Percentiles rank a stretch among this genome's conserved stretches.
Evolutionary conservation across 2,888 invertebrate genomes (phyloP).

Genomic region (Pomacea canaliculata): DNA sequence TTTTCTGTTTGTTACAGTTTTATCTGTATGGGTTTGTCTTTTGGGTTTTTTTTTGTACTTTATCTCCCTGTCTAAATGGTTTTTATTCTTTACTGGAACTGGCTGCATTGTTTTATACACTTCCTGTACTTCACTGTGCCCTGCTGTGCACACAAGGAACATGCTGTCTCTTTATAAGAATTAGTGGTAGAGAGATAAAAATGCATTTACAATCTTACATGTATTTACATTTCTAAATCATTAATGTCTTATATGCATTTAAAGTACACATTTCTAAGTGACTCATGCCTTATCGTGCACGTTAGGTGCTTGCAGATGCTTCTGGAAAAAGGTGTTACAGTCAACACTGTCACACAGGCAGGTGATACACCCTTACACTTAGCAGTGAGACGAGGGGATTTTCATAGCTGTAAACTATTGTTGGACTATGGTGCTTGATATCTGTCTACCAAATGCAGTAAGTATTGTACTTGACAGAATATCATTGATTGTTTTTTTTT

Average conservation of each 20-base stretch:
- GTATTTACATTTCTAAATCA: too few relatives aligned
- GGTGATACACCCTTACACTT: constrained; percentile 61
- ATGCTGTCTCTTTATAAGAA: too few relatives aligned
- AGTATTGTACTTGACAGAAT: neutral
- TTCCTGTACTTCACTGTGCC: too few relatives aligned
- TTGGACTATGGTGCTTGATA: constrained; percentile 55
- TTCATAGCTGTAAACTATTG: constrained; percentile 53
- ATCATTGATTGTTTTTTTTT: too few relatives aligned
- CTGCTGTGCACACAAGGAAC: too few relatives aligned
- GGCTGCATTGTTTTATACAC: neutral
- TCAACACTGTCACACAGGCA: constrained; percentile 44
- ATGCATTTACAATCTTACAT: neutral
- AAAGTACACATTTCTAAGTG: too few relatives aligned
- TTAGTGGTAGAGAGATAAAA: too few relatives aligned
- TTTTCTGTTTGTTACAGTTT: too few relatives aligned
- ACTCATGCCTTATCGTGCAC: too few relatives aligned
- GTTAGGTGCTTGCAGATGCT: constrained; percentile 56
- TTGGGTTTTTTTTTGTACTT: too few relatives aligned
- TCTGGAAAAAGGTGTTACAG: constrained; percentile 53
- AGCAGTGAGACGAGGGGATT: constrained; percentile 57
- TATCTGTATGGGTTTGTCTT: too few relatives aligned
- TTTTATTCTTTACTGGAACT: neutral
- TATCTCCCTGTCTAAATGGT: neutral
- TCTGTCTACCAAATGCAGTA: constrained; percentile 40
- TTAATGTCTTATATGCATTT: too few relatives aligned